Conservation (phyloP, 1,140 invertebrate genomes). For the Plodia interpunctella region DNA sequence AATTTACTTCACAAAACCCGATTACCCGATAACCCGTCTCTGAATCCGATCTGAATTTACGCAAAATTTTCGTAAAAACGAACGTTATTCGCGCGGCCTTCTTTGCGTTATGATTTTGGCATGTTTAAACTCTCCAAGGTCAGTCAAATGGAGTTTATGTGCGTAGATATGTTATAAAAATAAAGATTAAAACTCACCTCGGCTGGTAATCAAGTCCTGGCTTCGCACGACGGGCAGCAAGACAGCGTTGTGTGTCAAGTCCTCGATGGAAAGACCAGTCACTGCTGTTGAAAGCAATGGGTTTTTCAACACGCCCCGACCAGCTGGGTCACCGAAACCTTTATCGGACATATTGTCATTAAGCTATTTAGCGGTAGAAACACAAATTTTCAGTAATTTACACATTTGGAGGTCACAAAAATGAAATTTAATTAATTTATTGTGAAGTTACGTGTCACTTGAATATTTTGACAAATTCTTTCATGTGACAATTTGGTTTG, state of each 20-base stretch:
- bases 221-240: conserved; percentile 59
- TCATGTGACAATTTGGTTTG: conserved; percentile 11
- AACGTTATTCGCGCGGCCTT: background rate
- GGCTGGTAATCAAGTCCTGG: conserved; percentile 52
- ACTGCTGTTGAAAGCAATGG: conserved; percentile 65
- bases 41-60: background rate
- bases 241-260: conserved; percentile 72
- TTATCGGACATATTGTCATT: conserved; percentile 63
- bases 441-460: conserved; percentile 71
- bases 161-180: conserved; percentile 47
- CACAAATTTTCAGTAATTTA: conserved; percentile 55
- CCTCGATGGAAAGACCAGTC: conserved; percentile 65
- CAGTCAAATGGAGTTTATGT: conserved; percentile 30
- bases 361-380: conserved; percentile 42
- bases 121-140: conserved; percentile 42
- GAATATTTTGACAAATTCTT: conserved; percentile 55
- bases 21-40: background rate
- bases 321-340: conserved; percentile 61
- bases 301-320: conserved; percentile 65
- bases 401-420: conserved; percentile 73
- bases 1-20: background rate
- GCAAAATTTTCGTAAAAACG: conserved; percentile 12
- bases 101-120: conserved; percentile 27
- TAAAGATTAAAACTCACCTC: conserved; percentile 59
- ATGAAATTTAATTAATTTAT: conserved; percentile 69